Percentiles rank a stretch among this genome's conserved stretches.
phyloP scores from a whole-genome alignment of 1,140 invertebrate genomes.

The Nixonia krombeini region DNA sequence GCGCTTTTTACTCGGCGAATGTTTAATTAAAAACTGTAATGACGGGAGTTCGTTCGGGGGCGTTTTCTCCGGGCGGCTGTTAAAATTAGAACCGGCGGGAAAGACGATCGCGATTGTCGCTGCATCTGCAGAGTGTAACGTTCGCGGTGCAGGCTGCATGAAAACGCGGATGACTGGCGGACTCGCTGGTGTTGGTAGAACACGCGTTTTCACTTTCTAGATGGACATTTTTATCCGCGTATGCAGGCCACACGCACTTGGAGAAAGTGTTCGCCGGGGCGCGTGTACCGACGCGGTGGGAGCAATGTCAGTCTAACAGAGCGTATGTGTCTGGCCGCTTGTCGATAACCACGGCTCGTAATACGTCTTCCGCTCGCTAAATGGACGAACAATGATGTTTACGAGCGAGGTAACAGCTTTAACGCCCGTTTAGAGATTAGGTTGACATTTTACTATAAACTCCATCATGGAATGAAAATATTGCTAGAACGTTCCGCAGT shows the following conservation, averaged over 20 bases:
- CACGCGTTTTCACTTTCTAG: conserved; percentile 58
- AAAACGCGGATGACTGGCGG: conserved; percentile 18
- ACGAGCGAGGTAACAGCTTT: no score
- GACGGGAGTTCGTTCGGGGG: no score
- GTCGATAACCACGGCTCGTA: conserved; percentile 1
- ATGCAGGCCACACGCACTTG: conserved; percentile 36
- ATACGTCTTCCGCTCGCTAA: not conserved
- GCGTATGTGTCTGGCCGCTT: conserved; percentile 9
- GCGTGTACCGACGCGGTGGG: conserved; percentile 17
- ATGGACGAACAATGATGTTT: not conserved
- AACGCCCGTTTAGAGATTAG: no score
- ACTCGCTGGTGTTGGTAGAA: conserved; percentile 18
- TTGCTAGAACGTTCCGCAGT: no score
- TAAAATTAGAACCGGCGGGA: no score
- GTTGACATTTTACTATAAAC: no score
- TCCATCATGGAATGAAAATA: no score
- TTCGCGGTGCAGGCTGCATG: conserved; percentile 13
- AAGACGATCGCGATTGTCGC: no score
- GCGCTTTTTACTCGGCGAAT: no score
- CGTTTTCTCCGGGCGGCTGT: no score
- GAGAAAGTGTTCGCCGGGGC: conserved; percentile 50
- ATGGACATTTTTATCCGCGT: conserved; percentile 41
- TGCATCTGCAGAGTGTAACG: conserved; percentile 4
- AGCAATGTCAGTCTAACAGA: conserved; percentile 2
- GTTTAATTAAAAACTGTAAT: no score